A percentile compares a stretch with the other conserved stretches of the same genome.
Conservation (phyloP, 1,140 invertebrate species). For the Papilio helenus region DNA sequence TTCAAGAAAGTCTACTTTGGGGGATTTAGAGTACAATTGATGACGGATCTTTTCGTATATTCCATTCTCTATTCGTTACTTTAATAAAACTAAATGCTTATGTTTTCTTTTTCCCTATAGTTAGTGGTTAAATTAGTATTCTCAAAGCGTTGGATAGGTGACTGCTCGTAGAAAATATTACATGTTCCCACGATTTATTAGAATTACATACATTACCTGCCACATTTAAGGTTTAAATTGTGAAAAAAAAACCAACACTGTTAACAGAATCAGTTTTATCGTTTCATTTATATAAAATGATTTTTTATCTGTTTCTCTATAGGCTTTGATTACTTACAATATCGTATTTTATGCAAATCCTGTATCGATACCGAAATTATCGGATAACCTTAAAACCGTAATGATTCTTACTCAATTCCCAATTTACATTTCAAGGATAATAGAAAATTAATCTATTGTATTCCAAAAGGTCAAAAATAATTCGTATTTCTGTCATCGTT, state of each 20-base stretch:
- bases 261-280: neutral
- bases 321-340: neutral
- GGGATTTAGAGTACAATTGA: neutral
- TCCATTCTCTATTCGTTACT: no score
- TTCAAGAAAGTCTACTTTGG: neutral
- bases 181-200: neutral
- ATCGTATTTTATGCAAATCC: neutral
- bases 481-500: constrained; percentile 30
- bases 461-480: constrained; percentile 9
- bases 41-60: neutral
- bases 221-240: no score
- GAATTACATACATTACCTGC: neutral
- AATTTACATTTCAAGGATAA: constrained; percentile 31
- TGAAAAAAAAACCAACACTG: neutral
- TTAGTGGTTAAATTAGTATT: neutral
- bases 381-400: neutral
- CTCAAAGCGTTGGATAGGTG: neutral
- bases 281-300: neutral
- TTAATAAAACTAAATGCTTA: neutral
- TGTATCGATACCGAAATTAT: neutral
- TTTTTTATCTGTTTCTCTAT: neutral
- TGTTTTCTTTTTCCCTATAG: neutral
- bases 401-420: constrained; percentile 7
- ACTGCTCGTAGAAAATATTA: neutral
- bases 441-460: constrained; percentile 23